These are phyloP conservation scores for Clinocottus analis DNA, from an alignment of 2,113 vertebrate species.

Conservation along the genomic window DNA sequence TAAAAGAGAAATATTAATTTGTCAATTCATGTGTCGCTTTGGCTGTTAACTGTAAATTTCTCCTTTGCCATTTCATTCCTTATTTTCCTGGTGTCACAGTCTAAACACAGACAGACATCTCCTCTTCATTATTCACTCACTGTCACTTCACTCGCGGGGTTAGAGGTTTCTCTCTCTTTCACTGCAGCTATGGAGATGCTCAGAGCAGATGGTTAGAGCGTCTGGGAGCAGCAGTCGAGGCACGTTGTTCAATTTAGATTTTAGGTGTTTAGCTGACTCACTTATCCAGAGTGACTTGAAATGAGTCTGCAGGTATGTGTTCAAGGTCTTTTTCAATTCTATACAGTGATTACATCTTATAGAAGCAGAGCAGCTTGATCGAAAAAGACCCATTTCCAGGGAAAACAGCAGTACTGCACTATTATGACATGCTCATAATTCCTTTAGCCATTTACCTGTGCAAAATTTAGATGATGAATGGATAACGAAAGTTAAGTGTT, in stretches of 20 bases:
- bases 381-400: not conserved
- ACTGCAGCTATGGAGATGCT: conserved; percentile 51
- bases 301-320: conserved; percentile 28
- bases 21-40: conserved; percentile 12
- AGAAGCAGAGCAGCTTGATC: not conserved
- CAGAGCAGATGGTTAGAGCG: conserved; percentile 66
- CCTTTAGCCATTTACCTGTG: not conserved
- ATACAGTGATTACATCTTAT: conserved; percentile 12
- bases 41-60: conserved; percentile 8
- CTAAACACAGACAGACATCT: conserved; percentile 40
- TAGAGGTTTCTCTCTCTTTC: conserved; percentile 55
- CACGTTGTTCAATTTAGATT: conserved; percentile 69
- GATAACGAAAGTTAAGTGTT: not conserved
- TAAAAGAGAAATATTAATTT: conserved; percentile 41
- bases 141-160: conserved; percentile 55
- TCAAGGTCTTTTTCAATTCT: conserved; percentile 9
- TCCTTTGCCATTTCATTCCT: conserved; percentile 26
- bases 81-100: conserved; percentile 14
- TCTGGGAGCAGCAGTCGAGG: conserved; percentile 65
- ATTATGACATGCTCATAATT: not conserved
- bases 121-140: conserved; percentile 61
- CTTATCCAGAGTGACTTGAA: conserved; percentile 51
- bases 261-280: conserved; percentile 58
- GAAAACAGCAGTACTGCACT: not conserved
- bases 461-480: not conserved